Percentiles rank a stretch among this genome's conserved stretches.
Conservation (phyloP, 2,113 vertebrate species). For the Crypturellus undulatus region DNA sequence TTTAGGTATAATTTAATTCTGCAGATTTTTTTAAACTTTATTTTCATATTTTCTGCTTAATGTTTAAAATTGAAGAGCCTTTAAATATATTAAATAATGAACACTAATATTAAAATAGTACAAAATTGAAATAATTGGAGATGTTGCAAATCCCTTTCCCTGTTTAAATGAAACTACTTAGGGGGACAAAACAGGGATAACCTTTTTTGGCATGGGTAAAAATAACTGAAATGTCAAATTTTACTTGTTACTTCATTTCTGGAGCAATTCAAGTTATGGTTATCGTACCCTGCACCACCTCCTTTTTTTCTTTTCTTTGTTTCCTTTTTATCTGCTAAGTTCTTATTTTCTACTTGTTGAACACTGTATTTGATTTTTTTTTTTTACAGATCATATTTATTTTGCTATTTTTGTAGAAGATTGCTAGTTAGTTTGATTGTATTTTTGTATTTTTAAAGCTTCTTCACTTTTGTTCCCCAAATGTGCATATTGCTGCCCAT, state of each 20-base stretch:
- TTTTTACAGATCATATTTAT: conserved; percentile 99
- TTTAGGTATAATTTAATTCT: conserved; percentile 89
- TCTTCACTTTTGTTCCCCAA: conserved; percentile 85
- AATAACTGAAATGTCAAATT: conserved; percentile 67
- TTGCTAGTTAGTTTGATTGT: conserved; percentile 96
- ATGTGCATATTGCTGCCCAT: conserved; percentile 90
- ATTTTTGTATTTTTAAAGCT: conserved; percentile 98
- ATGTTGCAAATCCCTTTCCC: conserved; percentile 78
- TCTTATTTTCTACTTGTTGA: conserved; percentile 90
- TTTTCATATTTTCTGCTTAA: conserved; percentile 91
- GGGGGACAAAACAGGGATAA: conserved; percentile 63
- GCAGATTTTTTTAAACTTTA: conserved; percentile 90
- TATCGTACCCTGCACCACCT: conserved; percentile 76
- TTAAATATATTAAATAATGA: conserved; percentile 85
- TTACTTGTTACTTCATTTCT: conserved; percentile 76
- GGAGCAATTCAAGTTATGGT: conserved; percentile 62
- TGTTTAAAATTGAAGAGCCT: conserved; percentile 87
- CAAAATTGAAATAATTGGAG: conserved; percentile 80
- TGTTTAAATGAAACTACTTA: conserved; percentile 68
- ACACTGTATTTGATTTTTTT: conserved; percentile 88
- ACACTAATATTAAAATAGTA: conserved; percentile 76
- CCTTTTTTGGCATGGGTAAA: conserved; percentile 73
- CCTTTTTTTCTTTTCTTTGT: conserved; percentile 46
- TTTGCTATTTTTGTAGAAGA: conserved; percentile 99
- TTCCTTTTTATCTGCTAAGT: conserved; percentile 78